These are phyloP conservation scores for Nycticebus coucang DNA, from an alignment of 2,113 vertebrate genomes.

Conservation along the genomic window DNA sequence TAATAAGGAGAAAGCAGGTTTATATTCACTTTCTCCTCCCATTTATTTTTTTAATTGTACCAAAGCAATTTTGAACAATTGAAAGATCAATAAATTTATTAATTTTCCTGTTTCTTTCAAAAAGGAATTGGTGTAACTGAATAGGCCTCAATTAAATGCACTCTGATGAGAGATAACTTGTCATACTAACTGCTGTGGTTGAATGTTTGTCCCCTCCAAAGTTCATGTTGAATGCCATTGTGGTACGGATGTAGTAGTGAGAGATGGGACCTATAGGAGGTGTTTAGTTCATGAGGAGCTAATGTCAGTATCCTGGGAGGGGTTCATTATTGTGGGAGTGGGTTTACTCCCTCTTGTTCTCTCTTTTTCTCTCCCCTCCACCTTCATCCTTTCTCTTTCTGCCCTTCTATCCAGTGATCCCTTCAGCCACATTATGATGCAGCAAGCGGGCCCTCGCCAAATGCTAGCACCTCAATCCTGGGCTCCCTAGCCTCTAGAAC, in stretches of 20 bases:
- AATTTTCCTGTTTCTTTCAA: constrained; percentile 14
- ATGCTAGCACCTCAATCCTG: not conserved
- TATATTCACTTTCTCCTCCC: not conserved
- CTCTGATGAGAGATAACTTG: not conserved
- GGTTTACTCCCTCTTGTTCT: not conserved
- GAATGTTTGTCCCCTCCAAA: not conserved
- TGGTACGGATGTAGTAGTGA: too few species aligned
- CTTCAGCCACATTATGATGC: not conserved
- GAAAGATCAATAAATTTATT: not conserved
- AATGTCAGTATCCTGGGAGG: not conserved
- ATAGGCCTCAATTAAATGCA: not conserved
- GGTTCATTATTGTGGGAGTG: not conserved
- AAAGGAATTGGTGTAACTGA: not conserved
- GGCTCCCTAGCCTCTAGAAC: not conserved
- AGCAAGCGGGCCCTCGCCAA: not conserved
- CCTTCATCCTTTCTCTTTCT: not conserved
- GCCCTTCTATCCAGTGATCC: not conserved
- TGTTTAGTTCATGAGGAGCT: not conserved
- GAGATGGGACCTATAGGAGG: not conserved
- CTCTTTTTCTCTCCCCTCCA: not conserved
- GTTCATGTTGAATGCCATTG: not conserved
- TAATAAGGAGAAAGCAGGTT: not conserved
- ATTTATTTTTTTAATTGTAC: not conserved
- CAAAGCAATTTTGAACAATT: not conserved
- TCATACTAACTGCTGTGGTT: not conserved